A percentile compares a stretch with the other conserved stretches of the same genome.
These are phyloP conservation scores for Rhinogobio ventralis DNA, from an alignment of 2,797 vertebrate genomes.

Conservation along the genomic window DNA sequence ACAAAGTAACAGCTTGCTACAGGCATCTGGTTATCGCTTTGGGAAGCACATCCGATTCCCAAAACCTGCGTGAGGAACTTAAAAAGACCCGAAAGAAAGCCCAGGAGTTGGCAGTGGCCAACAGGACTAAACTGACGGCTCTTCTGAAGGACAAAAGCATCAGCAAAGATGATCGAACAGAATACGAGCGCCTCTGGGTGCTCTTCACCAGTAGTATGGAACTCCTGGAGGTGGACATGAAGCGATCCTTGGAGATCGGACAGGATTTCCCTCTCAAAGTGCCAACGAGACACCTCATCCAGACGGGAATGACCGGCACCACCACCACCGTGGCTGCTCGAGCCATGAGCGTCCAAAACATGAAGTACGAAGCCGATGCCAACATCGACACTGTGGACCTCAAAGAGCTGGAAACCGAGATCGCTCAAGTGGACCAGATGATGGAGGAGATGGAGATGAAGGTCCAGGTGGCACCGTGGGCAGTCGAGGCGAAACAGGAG, in stretches of 20 bases:
- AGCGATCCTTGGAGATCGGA: constrained; percentile 89
- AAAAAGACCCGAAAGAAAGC: constrained; percentile 93
- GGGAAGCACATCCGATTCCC: constrained; percentile 94
- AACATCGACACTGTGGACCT: constrained; percentile 90
- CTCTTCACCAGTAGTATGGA: constrained; percentile 96
- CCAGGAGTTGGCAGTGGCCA: constrained; percentile 90
- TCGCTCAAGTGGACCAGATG: constrained; percentile 92
- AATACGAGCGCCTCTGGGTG: constrained; percentile 97
- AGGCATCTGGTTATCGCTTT: constrained; percentile 92
- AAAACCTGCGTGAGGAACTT: constrained; percentile 93
- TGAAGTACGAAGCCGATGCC: constrained; percentile 89
- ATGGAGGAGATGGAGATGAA: constrained; percentile 99
- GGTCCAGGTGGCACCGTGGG: constrained; percentile 96
- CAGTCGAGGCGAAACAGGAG: constrained; percentile 93
- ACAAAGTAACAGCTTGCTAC: constrained; percentile 93
- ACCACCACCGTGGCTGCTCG: constrained; percentile 88
- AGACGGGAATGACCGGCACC: constrained; percentile 92
- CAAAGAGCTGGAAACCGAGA: constrained; percentile 88
- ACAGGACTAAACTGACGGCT: constrained; percentile 86
- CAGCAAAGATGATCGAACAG: constrained; percentile 87
- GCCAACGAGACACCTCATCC: constrained; percentile 90
- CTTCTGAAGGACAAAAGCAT: constrained; percentile 87
- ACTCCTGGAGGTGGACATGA: constrained; percentile 95
- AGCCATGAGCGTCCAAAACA: constrained; percentile 92
- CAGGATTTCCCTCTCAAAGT: constrained; percentile 92